Base-by-base conservation (phyloP, 2,888 invertebrate genomes). In the Dendrolimus houi region DNA sequence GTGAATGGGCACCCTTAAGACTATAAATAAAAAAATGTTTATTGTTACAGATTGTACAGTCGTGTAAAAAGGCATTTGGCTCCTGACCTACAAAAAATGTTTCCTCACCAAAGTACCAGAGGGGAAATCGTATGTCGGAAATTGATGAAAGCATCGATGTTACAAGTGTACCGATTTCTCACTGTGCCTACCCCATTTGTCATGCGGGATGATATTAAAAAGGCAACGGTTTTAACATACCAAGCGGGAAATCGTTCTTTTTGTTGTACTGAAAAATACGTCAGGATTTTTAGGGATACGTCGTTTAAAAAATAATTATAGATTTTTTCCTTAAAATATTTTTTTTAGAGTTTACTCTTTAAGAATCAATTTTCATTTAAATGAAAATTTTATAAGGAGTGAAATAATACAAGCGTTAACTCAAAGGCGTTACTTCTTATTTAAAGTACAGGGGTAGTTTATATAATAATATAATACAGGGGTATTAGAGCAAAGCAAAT, bases 131-230 rank as follows among this genome's bases (percentile, higher is more conserved):
- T 59, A 70, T 70, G 78, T 73, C 72, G 70, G 71, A 77, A 72
- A 79, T 78, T 77, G 78, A 78, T 77, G 77, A 69, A 71, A 70
- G 60, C 75, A 69, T 75, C 69, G 71, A 72, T 69, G 62, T 70
- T 70, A 71, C 69, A 67, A 74, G 69, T 72, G 71, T 68, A 69
- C 67, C 63, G 59, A 77, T 75, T 68, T 71, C 70, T 76, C 74
- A 67, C 54, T 41, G 47, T 12, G 47, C 47, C 47, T 47, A 12
- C 47, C 47, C 47, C 47, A 47, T 47, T 47, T 47, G 47, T 47
- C 47, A 47, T 47, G 47, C 47, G 12, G 47, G 47, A 47, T 47
- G 47, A 47, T 47, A 47, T 47, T 47, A 47, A 47, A 47, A 47
- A 47, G 47, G 47, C 47, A 10, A 47, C 47, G 12, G 47, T 47